These are phyloP conservation scores for Beroe ovata DNA, from an alignment of 37 sponge, comb jelly and placozoan species.

Conservation along the genomic window DNA sequence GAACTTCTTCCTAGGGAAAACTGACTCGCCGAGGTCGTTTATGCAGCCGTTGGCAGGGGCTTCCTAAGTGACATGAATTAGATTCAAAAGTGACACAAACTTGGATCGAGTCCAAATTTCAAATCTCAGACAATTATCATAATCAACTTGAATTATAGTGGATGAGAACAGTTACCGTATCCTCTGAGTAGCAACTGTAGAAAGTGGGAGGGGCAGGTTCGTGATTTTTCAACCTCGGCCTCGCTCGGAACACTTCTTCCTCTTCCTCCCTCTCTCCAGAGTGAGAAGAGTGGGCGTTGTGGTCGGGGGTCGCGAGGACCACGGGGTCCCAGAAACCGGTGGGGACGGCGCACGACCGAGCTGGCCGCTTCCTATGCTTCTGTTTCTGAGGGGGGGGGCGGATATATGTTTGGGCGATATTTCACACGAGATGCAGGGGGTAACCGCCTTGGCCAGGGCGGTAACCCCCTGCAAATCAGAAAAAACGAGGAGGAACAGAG, in stretches of 20 bases:
- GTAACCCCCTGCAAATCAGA: too few relatives aligned
- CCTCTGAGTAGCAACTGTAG: conserved; percentile 24
- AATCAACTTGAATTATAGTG: too few relatives aligned
- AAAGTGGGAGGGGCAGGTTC: conserved; percentile 44
- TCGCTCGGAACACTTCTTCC: conserved; percentile 32
- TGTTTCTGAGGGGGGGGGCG: neutral
- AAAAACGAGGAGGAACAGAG: too few relatives aligned
- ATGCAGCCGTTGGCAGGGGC: conserved; percentile 4
- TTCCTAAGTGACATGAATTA: neutral
- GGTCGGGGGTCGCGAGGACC: neutral
- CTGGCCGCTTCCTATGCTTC: conserved; percentile 24
- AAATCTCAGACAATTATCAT: too few relatives aligned
- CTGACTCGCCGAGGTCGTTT: conserved; percentile 1
- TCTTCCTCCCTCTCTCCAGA: neutral
- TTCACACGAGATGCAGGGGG: too few relatives aligned
- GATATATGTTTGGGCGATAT: too few relatives aligned
- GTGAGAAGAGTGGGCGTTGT: neutral
- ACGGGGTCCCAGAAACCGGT: conserved; percentile 64
- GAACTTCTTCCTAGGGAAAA: conserved; percentile 58
- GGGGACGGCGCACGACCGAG: conserved; percentile 53
- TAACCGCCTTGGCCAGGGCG: too few relatives aligned
- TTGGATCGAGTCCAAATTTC: too few relatives aligned
- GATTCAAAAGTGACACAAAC: too few relatives aligned
- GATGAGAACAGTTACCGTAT: neutral
- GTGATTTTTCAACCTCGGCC: conserved; percentile 12